phyloP scores from a whole-genome alignment of 2,797 vertebrate species.

The Anguilla anguilla region DNA sequence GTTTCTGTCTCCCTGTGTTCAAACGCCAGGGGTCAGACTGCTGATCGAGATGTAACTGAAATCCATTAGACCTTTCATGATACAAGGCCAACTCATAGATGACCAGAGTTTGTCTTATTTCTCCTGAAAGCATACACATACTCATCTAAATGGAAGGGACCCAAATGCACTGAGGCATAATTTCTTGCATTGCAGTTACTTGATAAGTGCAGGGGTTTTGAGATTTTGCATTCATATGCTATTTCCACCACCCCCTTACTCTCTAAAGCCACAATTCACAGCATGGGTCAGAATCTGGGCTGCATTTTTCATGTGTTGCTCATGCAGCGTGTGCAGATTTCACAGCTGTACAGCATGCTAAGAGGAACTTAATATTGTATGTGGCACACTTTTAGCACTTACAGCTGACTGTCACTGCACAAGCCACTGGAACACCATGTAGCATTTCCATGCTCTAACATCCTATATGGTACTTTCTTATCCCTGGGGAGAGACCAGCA shows the following conservation, averaged over 20 bases:
- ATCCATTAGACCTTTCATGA: conserved; percentile 19
- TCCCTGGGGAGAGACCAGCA: not conserved
- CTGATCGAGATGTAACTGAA: not conserved
- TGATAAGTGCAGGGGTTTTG: not conserved
- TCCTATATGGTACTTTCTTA: not conserved
- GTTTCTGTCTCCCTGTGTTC: not conserved
- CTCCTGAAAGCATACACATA: not conserved
- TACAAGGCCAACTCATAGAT: conserved; percentile 6
- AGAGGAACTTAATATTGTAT: conserved; percentile 59
- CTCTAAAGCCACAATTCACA: conserved; percentile 26
- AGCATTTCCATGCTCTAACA: not conserved
- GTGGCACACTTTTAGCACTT: conserved; percentile 51
- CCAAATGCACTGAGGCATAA: not conserved
- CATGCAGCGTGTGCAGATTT: not conserved
- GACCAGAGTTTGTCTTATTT: not conserved
- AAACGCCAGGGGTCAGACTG: not conserved
- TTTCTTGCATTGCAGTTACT: not conserved
- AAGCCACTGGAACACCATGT: not conserved
- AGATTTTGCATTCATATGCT: not conserved
- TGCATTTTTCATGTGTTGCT: conserved; percentile 54
- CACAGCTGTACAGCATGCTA: conserved; percentile 45
- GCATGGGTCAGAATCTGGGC: conserved; percentile 24
- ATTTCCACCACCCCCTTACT: not conserved
- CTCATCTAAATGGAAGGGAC: not conserved
- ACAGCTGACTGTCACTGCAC: conserved; percentile 47